Evolutionary conservation across 1,140 invertebrate genomes (phyloP).

Genomic region (Conopomorpha cramerella): DNA sequence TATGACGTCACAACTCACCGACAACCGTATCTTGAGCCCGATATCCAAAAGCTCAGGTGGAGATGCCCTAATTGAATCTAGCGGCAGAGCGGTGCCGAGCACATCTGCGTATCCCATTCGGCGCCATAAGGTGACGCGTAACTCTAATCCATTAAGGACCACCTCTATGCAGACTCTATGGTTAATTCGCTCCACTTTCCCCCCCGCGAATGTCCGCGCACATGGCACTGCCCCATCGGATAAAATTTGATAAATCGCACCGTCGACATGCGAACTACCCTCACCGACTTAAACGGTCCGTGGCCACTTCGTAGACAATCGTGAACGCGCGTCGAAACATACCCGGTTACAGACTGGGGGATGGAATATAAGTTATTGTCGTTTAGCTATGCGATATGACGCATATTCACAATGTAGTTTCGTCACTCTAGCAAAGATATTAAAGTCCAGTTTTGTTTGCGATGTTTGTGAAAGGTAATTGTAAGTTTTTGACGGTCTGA

Average conservation of each 20-base stretch:
- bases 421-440: too few relatives aligned
- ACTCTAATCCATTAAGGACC: conserved; percentile 46
- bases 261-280: conserved; percentile 56
- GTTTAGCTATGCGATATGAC: conserved; percentile 19
- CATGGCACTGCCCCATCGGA: conserved; percentile 47
- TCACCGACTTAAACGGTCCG: conserved; percentile 48
- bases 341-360: conserved; percentile 6
- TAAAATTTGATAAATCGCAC: conserved; percentile 58
- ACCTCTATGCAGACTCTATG: conserved; percentile 33
- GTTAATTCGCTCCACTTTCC: conserved; percentile 29
- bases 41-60: too few relatives aligned
- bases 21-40: too few relatives aligned
- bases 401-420: too few relatives aligned
- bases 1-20: too few relatives aligned
- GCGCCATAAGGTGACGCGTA: conserved; percentile 32
- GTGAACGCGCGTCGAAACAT: conserved; percentile 5
- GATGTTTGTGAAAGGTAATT: conserved; percentile 13
- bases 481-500: conserved; percentile 30
- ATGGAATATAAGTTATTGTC: conserved; percentile 22
- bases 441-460: conserved; percentile 6
- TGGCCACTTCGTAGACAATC: conserved; percentile 13
- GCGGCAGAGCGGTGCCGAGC: too few relatives aligned
- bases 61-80: too few relatives aligned
- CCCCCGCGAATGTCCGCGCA: conserved; percentile 13
- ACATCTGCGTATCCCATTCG: conserved; percentile 37